These are phyloP conservation scores for Acropternis orthonyx DNA, from an alignment of 2,797 vertebrate species.

Conservation along the genomic window DNA sequence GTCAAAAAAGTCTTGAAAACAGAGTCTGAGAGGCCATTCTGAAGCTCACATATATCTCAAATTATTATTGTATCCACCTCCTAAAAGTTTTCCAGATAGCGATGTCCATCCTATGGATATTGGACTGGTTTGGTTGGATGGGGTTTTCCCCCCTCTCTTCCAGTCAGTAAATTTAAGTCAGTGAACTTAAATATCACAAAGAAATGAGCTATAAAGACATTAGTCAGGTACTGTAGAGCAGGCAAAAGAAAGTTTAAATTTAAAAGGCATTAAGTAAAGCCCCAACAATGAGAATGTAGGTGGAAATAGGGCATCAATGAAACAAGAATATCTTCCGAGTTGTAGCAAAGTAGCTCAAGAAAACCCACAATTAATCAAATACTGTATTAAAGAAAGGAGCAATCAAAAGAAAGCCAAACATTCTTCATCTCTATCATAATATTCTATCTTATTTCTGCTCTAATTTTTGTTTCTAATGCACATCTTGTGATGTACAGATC, in stretches of 20 bases:
- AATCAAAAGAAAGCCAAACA: neutral
- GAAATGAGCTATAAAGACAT: neutral
- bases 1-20: neutral
- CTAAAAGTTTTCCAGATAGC: neutral
- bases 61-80: neutral
- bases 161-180: neutral
- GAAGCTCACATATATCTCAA: neutral
- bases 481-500: neutral
- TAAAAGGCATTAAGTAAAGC: neutral
- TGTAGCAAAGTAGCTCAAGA: neutral
- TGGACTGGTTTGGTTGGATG: neutral
- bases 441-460: neutral
- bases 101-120: neutral
- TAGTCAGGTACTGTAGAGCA: neutral
- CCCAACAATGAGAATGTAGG: neutral
- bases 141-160: neutral
- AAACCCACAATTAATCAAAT: neutral
- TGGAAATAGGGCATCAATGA: neutral
- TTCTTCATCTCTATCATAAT: neutral
- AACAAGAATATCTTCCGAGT: neutral
- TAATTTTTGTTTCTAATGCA: neutral
- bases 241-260: neutral
- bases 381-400: neutral
- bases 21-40: neutral
- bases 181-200: neutral